These are phyloP conservation scores for Diorhabda carinulata DNA, from an alignment of 1,140 invertebrate species.

Conservation along the genomic window DNA sequence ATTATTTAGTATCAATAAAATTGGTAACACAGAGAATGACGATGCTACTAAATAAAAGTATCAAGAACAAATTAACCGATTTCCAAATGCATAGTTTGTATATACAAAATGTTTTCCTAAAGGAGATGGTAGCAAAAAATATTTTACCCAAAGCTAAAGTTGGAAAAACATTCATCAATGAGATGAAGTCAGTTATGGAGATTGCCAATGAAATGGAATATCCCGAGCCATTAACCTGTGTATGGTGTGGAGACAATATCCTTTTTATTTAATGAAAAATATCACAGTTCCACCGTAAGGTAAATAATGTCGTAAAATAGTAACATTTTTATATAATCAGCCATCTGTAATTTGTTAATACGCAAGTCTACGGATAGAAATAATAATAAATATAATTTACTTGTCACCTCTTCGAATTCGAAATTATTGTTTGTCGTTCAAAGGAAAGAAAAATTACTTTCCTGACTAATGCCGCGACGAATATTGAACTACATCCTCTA, in stretches of 20 bases:
- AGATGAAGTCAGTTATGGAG: constrained; percentile 31
- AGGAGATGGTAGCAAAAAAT: constrained; percentile 35
- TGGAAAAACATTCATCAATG: constrained; percentile 32
- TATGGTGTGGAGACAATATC: constrained; percentile 42
- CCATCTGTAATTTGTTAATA: too few relatives aligned
- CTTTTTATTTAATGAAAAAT: constrained; percentile 26
- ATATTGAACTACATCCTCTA: too few relatives aligned
- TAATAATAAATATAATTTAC: too few relatives aligned
- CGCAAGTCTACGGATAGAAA: too few relatives aligned
- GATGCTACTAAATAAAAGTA: constrained; percentile 26
- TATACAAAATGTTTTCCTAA: constrained; percentile 38
- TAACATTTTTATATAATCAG: not conserved
- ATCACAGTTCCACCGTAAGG: not conserved
- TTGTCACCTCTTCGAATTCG: too few relatives aligned
- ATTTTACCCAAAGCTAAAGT: constrained; percentile 34
- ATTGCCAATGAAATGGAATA: constrained; percentile 38
- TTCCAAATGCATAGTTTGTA: constrained; percentile 37
- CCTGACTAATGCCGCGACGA: too few relatives aligned
- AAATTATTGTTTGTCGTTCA: too few relatives aligned
- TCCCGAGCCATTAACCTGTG: constrained; percentile 34
- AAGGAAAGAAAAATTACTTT: too few relatives aligned
- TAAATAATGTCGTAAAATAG: not conserved
- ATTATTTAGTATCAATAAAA: constrained; percentile 37
- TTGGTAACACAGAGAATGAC: constrained; percentile 31
- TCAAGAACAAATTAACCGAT: constrained; percentile 24